Percentiles rank a stretch among this genome's conserved stretches.
phyloP scores from a whole-genome alignment of 2,797 vertebrate species.

The Mus spretus region DNA sequence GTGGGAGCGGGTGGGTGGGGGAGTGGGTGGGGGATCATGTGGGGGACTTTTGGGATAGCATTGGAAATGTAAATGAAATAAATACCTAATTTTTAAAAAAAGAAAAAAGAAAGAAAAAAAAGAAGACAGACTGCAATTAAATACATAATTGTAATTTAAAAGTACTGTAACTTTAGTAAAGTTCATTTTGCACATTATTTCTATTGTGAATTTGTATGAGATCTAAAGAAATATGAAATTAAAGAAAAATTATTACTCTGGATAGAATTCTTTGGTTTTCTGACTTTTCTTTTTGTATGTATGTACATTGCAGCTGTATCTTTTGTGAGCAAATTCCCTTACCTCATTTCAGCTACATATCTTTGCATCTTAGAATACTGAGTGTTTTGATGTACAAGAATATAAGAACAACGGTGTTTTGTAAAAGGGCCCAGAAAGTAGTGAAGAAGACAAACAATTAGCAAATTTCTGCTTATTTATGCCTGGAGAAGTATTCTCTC shows the following conservation, averaged over 20 bases:
- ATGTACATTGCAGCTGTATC: background rate
- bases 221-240: background rate
- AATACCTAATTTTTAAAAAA: too few species aligned
- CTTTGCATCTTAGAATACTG: background rate
- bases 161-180: constrained; percentile 2
- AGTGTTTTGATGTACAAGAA: background rate
- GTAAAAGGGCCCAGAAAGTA: background rate
- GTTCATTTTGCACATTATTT: background rate
- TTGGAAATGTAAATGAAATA: too few species aligned
- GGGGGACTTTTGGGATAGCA: too few species aligned
- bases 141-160: background rate
- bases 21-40: too few species aligned
- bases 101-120: too few species aligned
- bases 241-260: background rate
- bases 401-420: constrained; percentile 30
- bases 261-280: background rate
- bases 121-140: background rate
- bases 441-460: background rate
- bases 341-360: background rate
- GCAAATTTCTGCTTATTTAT: constrained; percentile 31
- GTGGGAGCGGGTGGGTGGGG: too few species aligned
- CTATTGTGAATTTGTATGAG: background rate
- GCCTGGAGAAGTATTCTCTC: background rate
- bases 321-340: background rate
- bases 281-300: background rate